phyloP scores from a whole-genome alignment of 2,797 vertebrate species.

The Anomalospiza imberbis region DNA sequence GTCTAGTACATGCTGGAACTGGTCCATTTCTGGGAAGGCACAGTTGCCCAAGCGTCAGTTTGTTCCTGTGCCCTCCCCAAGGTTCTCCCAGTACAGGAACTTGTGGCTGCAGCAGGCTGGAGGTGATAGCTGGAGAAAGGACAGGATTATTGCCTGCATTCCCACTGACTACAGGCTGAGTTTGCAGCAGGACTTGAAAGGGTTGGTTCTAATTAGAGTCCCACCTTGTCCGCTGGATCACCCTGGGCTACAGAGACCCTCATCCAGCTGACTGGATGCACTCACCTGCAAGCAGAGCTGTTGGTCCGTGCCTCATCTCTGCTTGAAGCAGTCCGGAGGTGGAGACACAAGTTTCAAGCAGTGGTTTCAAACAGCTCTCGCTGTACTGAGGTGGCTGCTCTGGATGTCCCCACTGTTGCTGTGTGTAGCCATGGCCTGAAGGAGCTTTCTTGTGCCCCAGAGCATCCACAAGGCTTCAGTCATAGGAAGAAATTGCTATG shows the following conservation, averaged over 20 bases:
- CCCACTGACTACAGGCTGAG: neutral
- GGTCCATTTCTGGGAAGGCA: neutral
- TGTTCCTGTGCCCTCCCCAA: neutral
- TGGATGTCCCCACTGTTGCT: neutral
- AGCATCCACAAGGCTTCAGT: neutral
- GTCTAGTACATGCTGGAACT: neutral
- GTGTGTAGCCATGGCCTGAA: neutral
- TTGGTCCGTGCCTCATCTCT: accelerated
- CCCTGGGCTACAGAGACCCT: neutral
- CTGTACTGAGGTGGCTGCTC: neutral
- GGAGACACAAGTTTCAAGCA: neutral
- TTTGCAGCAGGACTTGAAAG: neutral
- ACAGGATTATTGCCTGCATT: neutral
- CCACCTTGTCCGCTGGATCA: neutral
- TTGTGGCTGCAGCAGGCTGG: neutral
- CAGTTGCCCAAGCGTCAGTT: neutral
- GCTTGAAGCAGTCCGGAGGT: neutral
- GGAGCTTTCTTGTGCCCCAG: neutral
- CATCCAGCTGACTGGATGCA: neutral
- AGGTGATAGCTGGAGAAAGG: neutral
- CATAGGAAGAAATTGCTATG: neutral
- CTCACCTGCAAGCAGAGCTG: neutral
- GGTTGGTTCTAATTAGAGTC: neutral
- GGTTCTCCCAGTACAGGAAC: neutral
- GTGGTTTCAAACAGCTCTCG: neutral